Conservation (phyloP, 2,797 vertebrate species). For the Poliocrania exsul region DNA sequence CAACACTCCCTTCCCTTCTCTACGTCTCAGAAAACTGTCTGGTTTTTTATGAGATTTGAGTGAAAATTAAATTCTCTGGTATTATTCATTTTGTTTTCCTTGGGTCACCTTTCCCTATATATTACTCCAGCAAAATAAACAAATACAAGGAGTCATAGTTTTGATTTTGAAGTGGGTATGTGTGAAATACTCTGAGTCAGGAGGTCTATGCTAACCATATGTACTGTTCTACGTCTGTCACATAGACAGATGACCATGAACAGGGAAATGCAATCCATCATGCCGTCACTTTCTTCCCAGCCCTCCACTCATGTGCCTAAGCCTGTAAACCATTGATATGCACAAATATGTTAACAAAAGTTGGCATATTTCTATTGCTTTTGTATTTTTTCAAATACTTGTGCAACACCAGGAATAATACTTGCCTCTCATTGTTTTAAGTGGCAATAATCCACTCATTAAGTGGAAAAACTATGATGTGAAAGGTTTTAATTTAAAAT, state of each 20-base stretch:
- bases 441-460: conserved; percentile 24
- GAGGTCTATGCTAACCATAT: background rate
- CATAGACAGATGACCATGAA: background rate
- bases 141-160: background rate
- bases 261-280: conserved; percentile 43
- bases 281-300: background rate
- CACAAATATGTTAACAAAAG: background rate
- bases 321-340: background rate
- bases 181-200: background rate
- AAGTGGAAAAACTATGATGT: background rate
- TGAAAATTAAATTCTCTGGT: background rate
- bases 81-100: background rate
- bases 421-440: background rate
- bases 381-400: background rate
- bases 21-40: background rate
- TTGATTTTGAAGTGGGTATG: background rate
- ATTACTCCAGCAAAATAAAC: conserved; percentile 27
- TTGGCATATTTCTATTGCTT: background rate
- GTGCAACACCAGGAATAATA: background rate
- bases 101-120: background rate
- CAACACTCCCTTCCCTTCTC: background rate
- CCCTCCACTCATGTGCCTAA: background rate
- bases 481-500: conserved; percentile 32
- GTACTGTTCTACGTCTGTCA: background rate
- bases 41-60: background rate